These are phyloP conservation scores for Sander vitreus DNA, from an alignment of 2,113 vertebrate species.

Conservation along the genomic window DNA sequence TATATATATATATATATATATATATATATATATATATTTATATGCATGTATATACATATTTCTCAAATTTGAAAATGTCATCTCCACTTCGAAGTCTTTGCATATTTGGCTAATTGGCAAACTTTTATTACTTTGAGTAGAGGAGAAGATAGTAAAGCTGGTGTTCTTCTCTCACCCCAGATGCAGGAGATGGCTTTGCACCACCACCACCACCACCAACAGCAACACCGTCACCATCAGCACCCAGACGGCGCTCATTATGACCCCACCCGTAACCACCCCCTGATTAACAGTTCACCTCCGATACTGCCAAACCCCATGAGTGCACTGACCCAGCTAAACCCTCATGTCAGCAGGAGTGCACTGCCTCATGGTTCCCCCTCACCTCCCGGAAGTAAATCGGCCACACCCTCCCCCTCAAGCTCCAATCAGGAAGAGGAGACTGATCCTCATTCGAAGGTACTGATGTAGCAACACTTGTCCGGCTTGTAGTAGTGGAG, in stretches of 20 bases:
- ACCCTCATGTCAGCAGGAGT: slow-evolving; percentile 94
- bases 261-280: slow-evolving; percentile 89
- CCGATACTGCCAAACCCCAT: slow-evolving; percentile 93
- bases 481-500: slow-evolving; percentile 39
- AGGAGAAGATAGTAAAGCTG: slow-evolving; percentile 82
- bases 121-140: slow-evolving; percentile 48
- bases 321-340: slow-evolving; percentile 95
- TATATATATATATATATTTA: too few species aligned
- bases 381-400: slow-evolving; percentile 97
- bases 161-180: slow-evolving; percentile 89
- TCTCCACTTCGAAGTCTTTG: slow-evolving; percentile 52
- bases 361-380: slow-evolving; percentile 93
- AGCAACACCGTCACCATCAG: slow-evolving; percentile 77
- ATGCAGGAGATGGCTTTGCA: slow-evolving; percentile 99
- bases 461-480: slow-evolving; percentile 77
- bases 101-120: slow-evolving; percentile 76
- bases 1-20: too few species aligned
- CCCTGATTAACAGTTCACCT: slow-evolving; percentile 91
- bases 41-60: background rate
- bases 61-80: slow-evolving; percentile 54
- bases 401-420: slow-evolving; percentile 97
- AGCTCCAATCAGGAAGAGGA: slow-evolving; percentile 99
- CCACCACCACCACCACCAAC: slow-evolving; percentile 79
- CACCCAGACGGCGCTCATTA: slow-evolving; percentile 89
- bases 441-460: slow-evolving; percentile 95